A percentile compares a stretch with the other conserved stretches of the same genome.
Evolutionary conservation across 2,888 invertebrate genomes (phyloP).

Genomic region (Notodonta dromedarius): DNA sequence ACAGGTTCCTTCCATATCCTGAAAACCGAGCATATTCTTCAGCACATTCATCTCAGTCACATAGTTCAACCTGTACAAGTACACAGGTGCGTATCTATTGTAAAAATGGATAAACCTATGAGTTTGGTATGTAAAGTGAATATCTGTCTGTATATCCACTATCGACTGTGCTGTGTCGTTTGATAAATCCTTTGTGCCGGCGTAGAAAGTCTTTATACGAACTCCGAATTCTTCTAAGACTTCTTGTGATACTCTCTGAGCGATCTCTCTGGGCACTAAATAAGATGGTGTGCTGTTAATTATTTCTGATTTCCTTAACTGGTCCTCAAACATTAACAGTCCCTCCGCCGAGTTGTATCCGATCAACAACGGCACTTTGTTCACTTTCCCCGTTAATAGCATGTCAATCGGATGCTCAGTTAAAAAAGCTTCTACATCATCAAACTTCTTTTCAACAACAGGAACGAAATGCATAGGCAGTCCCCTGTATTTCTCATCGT

Average conservation of each 20-base stretch:
- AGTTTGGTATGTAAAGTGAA: conserved; percentile 52
- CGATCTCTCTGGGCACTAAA: conserved; percentile 56
- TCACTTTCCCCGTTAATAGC: conserved; percentile 47
- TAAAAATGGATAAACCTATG: conserved; percentile 57
- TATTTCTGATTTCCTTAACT: conserved; percentile 42
- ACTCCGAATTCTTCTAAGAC: conserved; percentile 51
- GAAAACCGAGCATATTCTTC: conserved; percentile 43
- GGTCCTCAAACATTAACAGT: conserved; percentile 44
- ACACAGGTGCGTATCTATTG: conserved; percentile 42
- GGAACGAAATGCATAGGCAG: conserved; percentile 60
- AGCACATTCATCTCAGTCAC: conserved; percentile 61
- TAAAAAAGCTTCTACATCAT: conserved; percentile 52
- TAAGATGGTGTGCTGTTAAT: conserved; percentile 51
- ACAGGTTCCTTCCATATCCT: conserved; percentile 59
- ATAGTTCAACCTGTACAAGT: conserved; percentile 61
- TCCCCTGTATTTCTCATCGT: conserved; percentile 55
- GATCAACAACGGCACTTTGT: conserved; percentile 55
- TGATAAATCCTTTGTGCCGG: conserved; percentile 43
- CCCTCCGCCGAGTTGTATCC: conserved; percentile 67
- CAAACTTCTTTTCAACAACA: conserved; percentile 58
- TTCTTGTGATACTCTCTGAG: conserved; percentile 36
- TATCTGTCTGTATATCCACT: conserved; percentile 51
- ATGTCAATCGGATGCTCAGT: conserved; percentile 49
- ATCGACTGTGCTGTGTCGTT: conserved; percentile 42
- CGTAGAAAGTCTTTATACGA: conserved; percentile 55